Base-by-base conservation (phyloP, 1,140 invertebrate genomes). In the Aleiodes sp. region DNA sequence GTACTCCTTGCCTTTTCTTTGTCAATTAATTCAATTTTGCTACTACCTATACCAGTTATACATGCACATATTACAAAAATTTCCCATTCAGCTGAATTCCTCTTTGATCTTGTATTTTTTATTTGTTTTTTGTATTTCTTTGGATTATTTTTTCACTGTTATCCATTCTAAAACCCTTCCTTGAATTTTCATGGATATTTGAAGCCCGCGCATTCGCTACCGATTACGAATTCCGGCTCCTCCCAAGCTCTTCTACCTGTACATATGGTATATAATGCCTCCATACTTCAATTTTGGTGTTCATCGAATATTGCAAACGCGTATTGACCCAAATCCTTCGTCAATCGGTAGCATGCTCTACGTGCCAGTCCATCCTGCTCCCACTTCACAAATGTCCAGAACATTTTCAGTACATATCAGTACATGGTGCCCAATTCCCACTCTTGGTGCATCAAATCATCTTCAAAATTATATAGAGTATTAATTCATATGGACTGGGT, bases 171-270 rank as follows among this genome's bases (percentile, higher is more conserved):
- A 33, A 61, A 41, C 64, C 26, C 39, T 41, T 72, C 41, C 66
- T 65, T 68, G 46, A 67, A 73, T 70, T 73, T 73, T 65, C 43
- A 62, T 52, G 68, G 62, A 72, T 75, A 78, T 79, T 79, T 80
- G 73, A 78, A 70, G 76, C 79, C 78, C 79, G 78, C 74, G 71
- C 73, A 67, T 72, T 77, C 75, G 75, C 73, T 76, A 79, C 79
- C 75, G 70, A 78, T 78, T 73, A 74, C 68, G 71, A 70, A 70
- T 75, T 71, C 72, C 31, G 66, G 9, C 19, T 39, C 31, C 19
- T 43, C 63, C 31, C 24, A 14, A 19, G 12, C 46, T 46, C 37
- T 65, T 33, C 7, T 2, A 6, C 37, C 16, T 4, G 8, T 35
- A 37, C 28, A 14, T 69, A 63, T 46, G 9, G n/a, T 10, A 33